Evolutionary conservation across 2,888 invertebrate species (phyloP).

Genomic region (Oxytorus armatus): DNA sequence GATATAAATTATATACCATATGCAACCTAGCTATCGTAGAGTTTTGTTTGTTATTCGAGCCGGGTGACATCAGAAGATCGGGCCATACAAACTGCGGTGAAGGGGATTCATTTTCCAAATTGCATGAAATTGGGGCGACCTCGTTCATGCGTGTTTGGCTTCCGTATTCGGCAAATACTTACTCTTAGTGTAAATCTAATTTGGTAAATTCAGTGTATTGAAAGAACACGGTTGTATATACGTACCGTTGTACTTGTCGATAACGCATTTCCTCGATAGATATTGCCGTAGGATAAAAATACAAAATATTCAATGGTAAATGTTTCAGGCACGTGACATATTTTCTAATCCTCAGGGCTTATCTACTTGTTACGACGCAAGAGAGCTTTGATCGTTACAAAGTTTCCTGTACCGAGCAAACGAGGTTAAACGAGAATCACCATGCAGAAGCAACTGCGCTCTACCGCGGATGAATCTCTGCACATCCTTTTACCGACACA

Average conservation of each 20-base stretch:
- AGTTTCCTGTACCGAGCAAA: background rate
- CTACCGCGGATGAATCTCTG: background rate
- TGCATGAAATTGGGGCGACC: background rate
- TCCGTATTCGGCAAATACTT: constrained; percentile 7
- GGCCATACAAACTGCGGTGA: background rate
- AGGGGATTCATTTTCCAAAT: constrained; percentile 28
- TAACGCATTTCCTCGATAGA: background rate
- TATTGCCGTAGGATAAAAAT: too few species aligned
- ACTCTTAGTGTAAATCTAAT: background rate
- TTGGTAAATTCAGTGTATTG: constrained; percentile 4
- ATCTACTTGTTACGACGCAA: constrained; percentile 10
- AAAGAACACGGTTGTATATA: background rate
- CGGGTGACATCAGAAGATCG: background rate
- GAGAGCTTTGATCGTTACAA: constrained; percentile 6
- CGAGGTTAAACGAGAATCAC: constrained; percentile 31
- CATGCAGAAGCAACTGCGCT: background rate
- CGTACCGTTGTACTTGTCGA: background rate
- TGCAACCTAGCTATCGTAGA: background rate
- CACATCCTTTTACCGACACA: constrained; percentile 5
- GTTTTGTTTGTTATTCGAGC: background rate
- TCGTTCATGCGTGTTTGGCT: background rate
- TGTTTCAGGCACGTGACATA: too few species aligned
- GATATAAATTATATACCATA: background rate
- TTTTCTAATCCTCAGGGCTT: background rate
- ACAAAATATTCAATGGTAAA: too few species aligned